phyloP scores from a whole-genome alignment of 1,140 invertebrate genomes.

The Drosophila fuyamai region DNA sequence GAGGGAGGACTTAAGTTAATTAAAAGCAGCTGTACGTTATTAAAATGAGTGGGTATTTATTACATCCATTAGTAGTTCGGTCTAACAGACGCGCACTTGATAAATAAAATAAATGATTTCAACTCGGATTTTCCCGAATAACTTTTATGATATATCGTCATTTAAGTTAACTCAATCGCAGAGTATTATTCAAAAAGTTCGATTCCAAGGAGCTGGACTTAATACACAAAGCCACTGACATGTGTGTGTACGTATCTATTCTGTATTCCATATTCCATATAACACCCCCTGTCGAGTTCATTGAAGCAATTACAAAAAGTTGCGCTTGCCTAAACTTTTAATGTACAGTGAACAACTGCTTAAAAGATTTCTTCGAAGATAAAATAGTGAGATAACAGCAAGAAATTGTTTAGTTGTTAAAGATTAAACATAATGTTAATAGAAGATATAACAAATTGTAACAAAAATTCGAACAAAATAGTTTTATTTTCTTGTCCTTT shows the following conservation, averaged over 20 bases:
- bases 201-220: constrained; percentile 11
- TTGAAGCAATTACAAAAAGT: constrained; percentile 47
- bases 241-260: background rate
- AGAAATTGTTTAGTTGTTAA: too few species aligned
- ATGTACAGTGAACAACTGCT: constrained; percentile 18
- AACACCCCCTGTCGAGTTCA: constrained; percentile 5
- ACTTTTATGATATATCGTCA: constrained; percentile 12
- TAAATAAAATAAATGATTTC: background rate
- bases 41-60: background rate
- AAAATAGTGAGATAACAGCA: background rate
- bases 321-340: constrained; percentile 34
- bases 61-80: background rate
- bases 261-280: background rate
- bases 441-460: too few species aligned
- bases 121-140: background rate
- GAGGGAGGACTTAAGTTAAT: background rate
- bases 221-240: background rate
- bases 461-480: too few species aligned
- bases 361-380: background rate
- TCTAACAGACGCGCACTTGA: background rate
- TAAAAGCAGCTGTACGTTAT: background rate
- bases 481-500: too few species aligned
- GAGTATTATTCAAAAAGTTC: constrained; percentile 23
- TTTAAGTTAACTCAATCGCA: constrained; percentile 20
- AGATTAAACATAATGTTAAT: too few species aligned